Conservation (phyloP, 2,888 invertebrate species). For the Coelinius sp. region DNA sequence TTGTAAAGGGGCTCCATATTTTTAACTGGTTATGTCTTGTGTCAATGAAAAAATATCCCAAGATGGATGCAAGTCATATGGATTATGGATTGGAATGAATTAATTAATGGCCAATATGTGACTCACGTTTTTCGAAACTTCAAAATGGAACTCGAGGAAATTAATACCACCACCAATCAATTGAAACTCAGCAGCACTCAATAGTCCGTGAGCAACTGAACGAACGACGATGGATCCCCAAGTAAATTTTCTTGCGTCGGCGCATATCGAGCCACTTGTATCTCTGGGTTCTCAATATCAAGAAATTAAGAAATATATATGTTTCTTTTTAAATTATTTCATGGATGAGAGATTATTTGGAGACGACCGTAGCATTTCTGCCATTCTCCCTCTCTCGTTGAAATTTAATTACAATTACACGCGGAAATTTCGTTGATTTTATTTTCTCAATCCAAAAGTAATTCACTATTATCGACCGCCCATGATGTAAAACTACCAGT, state of each 20-base stretch:
- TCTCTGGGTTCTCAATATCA: too few relatives aligned
- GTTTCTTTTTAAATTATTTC: not conserved
- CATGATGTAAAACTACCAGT: too few relatives aligned
- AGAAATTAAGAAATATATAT: not conserved
- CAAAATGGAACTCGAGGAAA: not conserved
- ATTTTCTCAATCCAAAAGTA: too few relatives aligned
- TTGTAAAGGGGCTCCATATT: not conserved
- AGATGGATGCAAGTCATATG: not conserved
- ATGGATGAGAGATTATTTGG: not conserved
- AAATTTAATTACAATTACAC: too few relatives aligned
- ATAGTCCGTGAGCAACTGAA: slow-evolving; percentile 3
- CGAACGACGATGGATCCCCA: not conserved
- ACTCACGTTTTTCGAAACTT: not conserved
- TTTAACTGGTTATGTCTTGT: not conserved
- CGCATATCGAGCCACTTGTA: not conserved
- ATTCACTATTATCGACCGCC: too few relatives aligned
- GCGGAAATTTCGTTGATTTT: too few relatives aligned
- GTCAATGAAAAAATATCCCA: not conserved
- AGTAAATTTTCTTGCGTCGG: not conserved
- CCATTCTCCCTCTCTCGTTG: too few relatives aligned
- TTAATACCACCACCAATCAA: not conserved
- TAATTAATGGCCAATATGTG: too few relatives aligned
- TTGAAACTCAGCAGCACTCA: not conserved
- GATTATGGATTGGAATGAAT: too few relatives aligned
- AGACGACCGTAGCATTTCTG: too few relatives aligned